A percentile compares a stretch with the other conserved stretches of the same genome.
phyloP scores from a whole-genome alignment of 2,797 vertebrate species.

The Syngnathus acus region DNA sequence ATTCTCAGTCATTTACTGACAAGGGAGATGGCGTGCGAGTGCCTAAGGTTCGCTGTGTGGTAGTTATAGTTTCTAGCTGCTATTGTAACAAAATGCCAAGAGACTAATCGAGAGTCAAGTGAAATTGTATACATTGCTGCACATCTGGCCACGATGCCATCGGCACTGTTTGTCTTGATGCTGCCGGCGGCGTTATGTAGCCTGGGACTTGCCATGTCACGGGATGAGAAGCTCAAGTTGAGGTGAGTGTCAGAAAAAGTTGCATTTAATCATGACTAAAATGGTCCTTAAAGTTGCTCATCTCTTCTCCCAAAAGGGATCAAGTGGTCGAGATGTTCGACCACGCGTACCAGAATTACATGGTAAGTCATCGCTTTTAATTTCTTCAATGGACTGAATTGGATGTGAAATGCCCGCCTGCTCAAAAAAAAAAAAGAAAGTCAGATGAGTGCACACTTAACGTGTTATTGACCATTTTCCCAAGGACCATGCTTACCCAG shows the following conservation, averaged over 20 bases:
- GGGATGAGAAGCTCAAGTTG: constrained; percentile 66
- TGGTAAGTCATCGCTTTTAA: constrained; percentile 74
- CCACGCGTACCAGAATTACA: constrained; percentile 97
- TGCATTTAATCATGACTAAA: not conserved
- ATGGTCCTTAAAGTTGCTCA: not conserved
- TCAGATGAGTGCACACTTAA: no score
- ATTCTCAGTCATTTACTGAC: not conserved
- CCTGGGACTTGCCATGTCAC: constrained; percentile 57
- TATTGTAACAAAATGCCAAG: not conserved
- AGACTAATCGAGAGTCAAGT: constrained; percentile 26
- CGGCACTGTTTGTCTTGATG: constrained; percentile 42
- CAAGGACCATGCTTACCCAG: constrained; percentile 95
- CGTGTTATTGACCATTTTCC: constrained; percentile 16
- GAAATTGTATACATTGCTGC: constrained; percentile 27
- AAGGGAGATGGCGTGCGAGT: not conserved
- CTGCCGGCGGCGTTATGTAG: constrained; percentile 47
- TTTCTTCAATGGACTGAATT: not conserved
- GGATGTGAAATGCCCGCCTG: no score
- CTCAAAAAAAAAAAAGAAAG: no score
- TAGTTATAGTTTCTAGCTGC: not conserved
- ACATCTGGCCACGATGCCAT: constrained; percentile 42
- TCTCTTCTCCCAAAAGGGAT: constrained; percentile 68
- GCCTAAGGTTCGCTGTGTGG: not conserved
- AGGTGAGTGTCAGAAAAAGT: constrained; percentile 49
- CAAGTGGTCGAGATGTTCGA: constrained; percentile 99